Evolutionary conservation across 2,888 invertebrate species (phyloP), one percentile per base, ranked within the genome.

Genomic region (Hipparchia semele): DNA sequence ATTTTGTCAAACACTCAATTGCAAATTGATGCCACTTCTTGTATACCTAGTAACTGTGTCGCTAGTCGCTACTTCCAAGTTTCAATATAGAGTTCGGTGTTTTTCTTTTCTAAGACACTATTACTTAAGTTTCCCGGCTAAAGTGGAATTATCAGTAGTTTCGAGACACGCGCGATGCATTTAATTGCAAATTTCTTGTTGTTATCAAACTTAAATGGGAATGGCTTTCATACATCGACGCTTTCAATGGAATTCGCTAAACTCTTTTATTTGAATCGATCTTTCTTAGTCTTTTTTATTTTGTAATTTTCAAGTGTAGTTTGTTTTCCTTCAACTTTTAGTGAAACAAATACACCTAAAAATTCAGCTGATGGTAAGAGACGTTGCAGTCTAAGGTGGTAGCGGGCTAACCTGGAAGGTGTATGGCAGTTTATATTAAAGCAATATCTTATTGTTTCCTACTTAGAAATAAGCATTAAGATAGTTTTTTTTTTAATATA

Each of bases 161-260:
- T 61, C 67, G 66, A 62, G 75, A 73, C 73, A 70, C 75, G 76
- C 78, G 74, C 73, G 67, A 77, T 79, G 77, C 78, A 80, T 80
- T 80, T 81, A 81, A 79, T 81, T 79, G 79, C 75, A 79, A 81
- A 81, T 78, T 78, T 79, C 78, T 77, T 78, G 76, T 74, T 74
- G 72, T 73, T 76, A 73, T 74, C 66, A 61, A 73, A 77, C 60
- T 77, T 73, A 68, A 75, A 77, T 75, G 71, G 67, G 49, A 72
- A 62, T 68, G 69, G 73, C 67, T 75, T 77, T 23, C 23, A 23
- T 23, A 23, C 23, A 23, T 23, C 23, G 23, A 23, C 1, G 23
- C 23, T 23, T 23, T 74, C 69, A 73, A 78, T 72, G 72, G 69
- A 70, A 73, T 62, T 62, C 72, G 54, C 2, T 39, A 59, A 60